Evolutionary conservation across 37 sponge, comb jelly and placozoan genomes (phyloP), one percentile per base, ranked within the genome.

Genomic region (Beroe ovata): DNA sequence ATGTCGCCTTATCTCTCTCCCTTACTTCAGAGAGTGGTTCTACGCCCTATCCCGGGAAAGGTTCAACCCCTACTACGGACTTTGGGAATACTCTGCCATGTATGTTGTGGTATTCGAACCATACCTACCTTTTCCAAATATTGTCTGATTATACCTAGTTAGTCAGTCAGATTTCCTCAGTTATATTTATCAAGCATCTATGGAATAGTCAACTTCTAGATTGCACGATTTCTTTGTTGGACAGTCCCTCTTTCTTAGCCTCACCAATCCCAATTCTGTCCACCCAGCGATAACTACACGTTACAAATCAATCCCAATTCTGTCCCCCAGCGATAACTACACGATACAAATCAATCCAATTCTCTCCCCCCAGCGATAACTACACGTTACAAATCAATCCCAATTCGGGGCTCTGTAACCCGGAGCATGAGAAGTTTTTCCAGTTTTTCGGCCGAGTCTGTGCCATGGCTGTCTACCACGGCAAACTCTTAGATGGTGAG

Each of bases 241-340:
- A n/a, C n/a, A n/a, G n/a, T n/a, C n/a, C n/a, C n/a, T n/a, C n/a
- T n/a, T n/a, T n/a, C n/a, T n/a, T n/a, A n/a, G n/a, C n/a, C n/a
- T n/a, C n/a, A n/a, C n/a, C n/a, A n/a, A n/a, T n/a, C n/a, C 99
- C 99, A 11, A 93, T 94, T 38, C n/a, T n/a, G n/a, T n/a, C n/a
- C n/a, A n/a, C n/a, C n/a, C n/a, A 99, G 99, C 93, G 99, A 99
- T 90, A 93, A 96, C 92, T 99, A 99, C 93, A 96, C 96, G 0
- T 93, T 99, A 0, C 99, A 99, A 89, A 94, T 99, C 66, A 99
- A 94, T 64, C 99, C 99, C 8, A 93, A 95, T 38, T 99, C 99
- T 32, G 99, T 93, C 18, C 14, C 91, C n/a, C n/a, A 99, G 99
- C 93, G 99, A 99, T 90, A 93, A 96, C 92, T 99, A 99, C 93